Percentiles rank a stretch among this genome's conserved stretches.
phyloP scores from a whole-genome alignment of 2,888 invertebrate species.

The Tipula confusa region DNA sequence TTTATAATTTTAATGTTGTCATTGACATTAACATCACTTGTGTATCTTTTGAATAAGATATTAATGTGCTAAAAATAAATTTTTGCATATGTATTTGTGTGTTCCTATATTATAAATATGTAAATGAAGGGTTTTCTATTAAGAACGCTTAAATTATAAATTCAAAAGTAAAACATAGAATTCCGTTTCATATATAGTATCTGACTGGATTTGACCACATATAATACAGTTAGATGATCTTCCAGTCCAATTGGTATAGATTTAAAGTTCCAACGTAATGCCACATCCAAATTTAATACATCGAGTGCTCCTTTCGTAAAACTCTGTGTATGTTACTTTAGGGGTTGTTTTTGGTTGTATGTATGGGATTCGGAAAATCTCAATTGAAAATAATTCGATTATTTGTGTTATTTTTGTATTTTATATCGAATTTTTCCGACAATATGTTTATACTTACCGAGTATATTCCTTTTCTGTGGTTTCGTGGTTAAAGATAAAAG shows the following conservation, averaged over 20 bases:
- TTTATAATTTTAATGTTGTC: slow-evolving; percentile 14
- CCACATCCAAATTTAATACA: too few relatives aligned
- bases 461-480: neutral
- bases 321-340: neutral
- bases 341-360: neutral
- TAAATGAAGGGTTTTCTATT: too few relatives aligned
- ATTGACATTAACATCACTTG: neutral
- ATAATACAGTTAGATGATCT: too few relatives aligned
- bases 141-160: too few relatives aligned
- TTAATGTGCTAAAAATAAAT: neutral
- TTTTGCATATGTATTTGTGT: neutral
- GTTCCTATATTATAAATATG: neutral
- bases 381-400: slow-evolving; percentile 12
- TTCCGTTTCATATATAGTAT: too few relatives aligned
- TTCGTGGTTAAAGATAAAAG: neutral
- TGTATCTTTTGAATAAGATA: neutral
- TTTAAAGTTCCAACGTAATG: too few relatives aligned
- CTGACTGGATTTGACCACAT: too few relatives aligned
- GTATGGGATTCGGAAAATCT: neutral
- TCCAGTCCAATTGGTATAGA: too few relatives aligned
- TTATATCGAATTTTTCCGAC: neutral
- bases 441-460: neutral
- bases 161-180: too few relatives aligned
- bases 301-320: too few relatives aligned
- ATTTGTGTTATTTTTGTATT: neutral